Percentiles rank a stretch among this genome's conserved stretches.
phyloP scores from a whole-genome alignment of 2,797 vertebrate species.

The Sebastes oblongus region DNA sequence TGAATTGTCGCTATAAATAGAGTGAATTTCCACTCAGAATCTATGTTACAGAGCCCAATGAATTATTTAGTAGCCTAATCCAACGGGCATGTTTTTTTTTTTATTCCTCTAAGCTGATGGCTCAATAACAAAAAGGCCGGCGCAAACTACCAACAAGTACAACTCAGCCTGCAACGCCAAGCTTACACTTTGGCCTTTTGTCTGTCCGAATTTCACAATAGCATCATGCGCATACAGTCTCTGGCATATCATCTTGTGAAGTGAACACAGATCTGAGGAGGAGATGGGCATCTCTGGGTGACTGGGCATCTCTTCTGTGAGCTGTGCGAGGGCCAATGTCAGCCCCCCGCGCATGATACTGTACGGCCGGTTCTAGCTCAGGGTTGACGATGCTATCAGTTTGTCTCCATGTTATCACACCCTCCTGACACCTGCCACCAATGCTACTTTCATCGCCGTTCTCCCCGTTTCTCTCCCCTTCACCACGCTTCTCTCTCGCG shows the following conservation, averaged over 20 bases:
- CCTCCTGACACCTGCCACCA: constrained; percentile 80
- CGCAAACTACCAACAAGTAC: constrained; percentile 36
- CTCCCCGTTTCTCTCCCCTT: constrained; percentile 47
- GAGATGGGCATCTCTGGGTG: constrained; percentile 67
- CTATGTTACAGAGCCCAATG: constrained; percentile 76
- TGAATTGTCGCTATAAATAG: constrained; percentile 80
- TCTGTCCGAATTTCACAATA: constrained; percentile 62
- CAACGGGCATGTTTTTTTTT: constrained; percentile 58
- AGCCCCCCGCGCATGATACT: constrained; percentile 52
- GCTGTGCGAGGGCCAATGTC: constrained; percentile 49
- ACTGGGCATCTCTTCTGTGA: constrained; percentile 61
- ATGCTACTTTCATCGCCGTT: constrained; percentile 60
- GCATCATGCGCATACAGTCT: constrained; percentile 44
- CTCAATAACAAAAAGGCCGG: constrained; percentile 55
- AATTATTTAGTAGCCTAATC: constrained; percentile 81
- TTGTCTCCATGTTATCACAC: constrained; percentile 79
- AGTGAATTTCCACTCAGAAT: constrained; percentile 81
- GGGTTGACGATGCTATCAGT: constrained; percentile 73
- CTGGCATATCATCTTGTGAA: constrained; percentile 56
- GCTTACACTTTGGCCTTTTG: constrained; percentile 63
- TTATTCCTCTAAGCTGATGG: constrained; percentile 53
- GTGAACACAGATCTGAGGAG: constrained; percentile 58
- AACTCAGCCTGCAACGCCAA: constrained; percentile 40
- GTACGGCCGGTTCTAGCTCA: constrained; percentile 53
- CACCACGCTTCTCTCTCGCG: constrained; percentile 53